phyloP scores from a whole-genome alignment of 2,888 invertebrate species.

The Melieria crassipennis region DNA sequence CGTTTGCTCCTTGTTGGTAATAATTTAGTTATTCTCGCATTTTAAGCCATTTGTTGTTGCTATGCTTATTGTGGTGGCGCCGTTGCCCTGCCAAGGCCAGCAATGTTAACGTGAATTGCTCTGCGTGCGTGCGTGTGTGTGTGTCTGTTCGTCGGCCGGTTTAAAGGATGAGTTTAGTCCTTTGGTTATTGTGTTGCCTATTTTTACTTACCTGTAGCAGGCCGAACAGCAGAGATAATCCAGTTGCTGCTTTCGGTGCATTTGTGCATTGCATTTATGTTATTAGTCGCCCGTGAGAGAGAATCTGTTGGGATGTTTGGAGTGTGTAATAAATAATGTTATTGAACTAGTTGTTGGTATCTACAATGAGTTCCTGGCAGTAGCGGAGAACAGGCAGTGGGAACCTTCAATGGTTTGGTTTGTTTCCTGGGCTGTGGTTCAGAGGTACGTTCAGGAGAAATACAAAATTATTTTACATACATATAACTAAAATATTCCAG shows the following conservation, averaged over 20 bases:
- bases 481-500: no score
- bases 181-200: slow-evolving; percentile 19
- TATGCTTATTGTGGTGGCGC: neutral
- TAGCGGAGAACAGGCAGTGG: no score
- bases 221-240: neutral
- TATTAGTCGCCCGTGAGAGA: neutral
- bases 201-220: slow-evolving; percentile 13
- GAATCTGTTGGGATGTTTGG: no score
- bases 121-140: slow-evolving; percentile 4
- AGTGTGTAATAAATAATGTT: no score
- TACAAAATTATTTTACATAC: no score
- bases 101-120: neutral
- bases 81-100: no score
- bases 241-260: neutral
- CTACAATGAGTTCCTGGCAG: no score
- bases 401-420: no score
- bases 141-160: slow-evolving; percentile 11
- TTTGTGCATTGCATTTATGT: neutral
- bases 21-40: slow-evolving; percentile 32
- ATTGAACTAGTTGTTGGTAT: no score
- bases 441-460: no score
- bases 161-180: slow-evolving; percentile 26
- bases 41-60: slow-evolving; percentile 15
- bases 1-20: slow-evolving; percentile 4
- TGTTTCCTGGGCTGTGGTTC: no score